Evolutionary conservation across 2,797 vertebrate species (phyloP).

Genomic region (Amazona finschi): DNA sequence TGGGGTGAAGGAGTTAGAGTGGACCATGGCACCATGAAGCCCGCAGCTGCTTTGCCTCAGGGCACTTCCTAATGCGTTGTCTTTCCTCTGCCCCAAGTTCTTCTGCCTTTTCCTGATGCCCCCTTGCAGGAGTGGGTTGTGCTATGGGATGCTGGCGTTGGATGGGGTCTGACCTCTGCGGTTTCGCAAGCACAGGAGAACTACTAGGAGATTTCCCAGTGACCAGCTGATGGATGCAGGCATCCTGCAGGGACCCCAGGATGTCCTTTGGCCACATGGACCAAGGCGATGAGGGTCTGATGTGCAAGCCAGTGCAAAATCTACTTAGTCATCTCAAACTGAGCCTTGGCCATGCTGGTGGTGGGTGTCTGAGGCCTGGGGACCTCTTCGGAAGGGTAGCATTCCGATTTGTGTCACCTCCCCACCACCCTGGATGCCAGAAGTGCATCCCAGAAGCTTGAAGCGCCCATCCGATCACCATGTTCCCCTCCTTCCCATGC

Average conservation of each 20-base stretch:
- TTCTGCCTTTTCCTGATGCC: background rate
- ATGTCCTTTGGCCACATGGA: rapidly evolving
- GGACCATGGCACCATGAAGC: rapidly evolving
- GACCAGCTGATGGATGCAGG: background rate
- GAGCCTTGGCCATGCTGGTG: background rate
- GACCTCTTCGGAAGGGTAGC: background rate
- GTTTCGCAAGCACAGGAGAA: background rate
- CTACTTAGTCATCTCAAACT: background rate
- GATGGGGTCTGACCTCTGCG: background rate
- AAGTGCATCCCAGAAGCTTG: background rate
- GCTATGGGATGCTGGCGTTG: background rate
- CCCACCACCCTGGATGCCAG: background rate
- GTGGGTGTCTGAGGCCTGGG: background rate
- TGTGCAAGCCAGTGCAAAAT: background rate
- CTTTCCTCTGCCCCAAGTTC: background rate
- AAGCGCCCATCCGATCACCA: rapidly evolving
- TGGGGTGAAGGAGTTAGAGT: rapidly evolving
- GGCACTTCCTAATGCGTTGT: rapidly evolving
- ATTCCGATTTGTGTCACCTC: background rate
- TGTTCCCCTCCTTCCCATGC: background rate
- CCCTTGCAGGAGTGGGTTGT: background rate
- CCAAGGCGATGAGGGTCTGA: background rate
- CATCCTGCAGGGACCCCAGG: background rate
- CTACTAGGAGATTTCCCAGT: background rate
- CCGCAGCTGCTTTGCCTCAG: background rate